Evolutionary conservation across 1,140 invertebrate species (phyloP).

Genomic region (Myzus persicae): DNA sequence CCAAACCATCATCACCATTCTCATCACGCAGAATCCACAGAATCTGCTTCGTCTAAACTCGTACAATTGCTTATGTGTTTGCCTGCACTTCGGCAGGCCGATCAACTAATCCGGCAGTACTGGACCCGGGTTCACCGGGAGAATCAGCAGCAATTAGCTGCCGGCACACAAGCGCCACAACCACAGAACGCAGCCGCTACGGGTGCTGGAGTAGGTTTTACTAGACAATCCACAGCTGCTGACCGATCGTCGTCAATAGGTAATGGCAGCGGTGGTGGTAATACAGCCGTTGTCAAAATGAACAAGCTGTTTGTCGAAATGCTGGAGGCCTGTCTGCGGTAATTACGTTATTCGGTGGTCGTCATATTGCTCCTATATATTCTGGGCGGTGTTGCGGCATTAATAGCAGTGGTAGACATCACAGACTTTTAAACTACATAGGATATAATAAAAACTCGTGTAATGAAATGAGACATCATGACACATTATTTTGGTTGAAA

Average conservation of each 20-base stretch:
- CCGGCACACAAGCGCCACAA: not conserved
- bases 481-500: not conserved
- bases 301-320: constrained; percentile 98
- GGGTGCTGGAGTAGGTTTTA: not conserved
- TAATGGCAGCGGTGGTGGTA: not conserved
- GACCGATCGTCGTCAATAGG: not conserved
- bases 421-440: constrained; percentile 34
- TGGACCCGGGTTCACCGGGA: constrained; percentile 82
- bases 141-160: not conserved
- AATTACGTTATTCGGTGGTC: not conserved
- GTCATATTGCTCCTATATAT: not conserved
- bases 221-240: not conserved
- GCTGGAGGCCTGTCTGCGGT: constrained; percentile 76
- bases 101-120: constrained; percentile 85
- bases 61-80: constrained; percentile 82
- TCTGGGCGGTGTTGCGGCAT: not conserved
- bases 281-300: constrained; percentile 68
- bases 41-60: not conserved
- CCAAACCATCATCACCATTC: not conserved
- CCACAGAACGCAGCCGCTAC: not conserved
- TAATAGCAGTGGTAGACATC: not conserved
- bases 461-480: not conserved
- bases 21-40: not conserved
- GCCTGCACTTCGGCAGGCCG: constrained; percentile 87
- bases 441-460: not conserved